Base-by-base conservation (phyloP, 2,113 vertebrate species). In the Grammomys surdaster region DNA sequence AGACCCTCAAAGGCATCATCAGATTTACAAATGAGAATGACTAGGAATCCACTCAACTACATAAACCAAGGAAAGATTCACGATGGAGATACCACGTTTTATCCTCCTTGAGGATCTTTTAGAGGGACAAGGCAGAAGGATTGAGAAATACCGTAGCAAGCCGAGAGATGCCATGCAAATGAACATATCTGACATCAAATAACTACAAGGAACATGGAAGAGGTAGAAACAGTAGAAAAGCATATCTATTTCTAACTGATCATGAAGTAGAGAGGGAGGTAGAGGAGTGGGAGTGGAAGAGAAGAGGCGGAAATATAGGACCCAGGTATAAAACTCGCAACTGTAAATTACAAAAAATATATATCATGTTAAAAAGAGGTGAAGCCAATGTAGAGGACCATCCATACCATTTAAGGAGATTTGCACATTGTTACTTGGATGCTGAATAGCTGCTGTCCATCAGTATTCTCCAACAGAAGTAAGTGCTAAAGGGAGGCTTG, bases 41-140 rank as follows among this genome's bases (percentile, higher is more conserved):
- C 54, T 7, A 78, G 33, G 4, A 31, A 75, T 73, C 24, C 16
- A 72, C 72, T 58, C 54, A 93, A 76, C 4, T 33, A 54, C 10
- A 67, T 14, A 91, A 81, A 88, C 58, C 89, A 92, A 81, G 73
- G 73, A 56, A 87, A 60, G 1, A 26, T 91, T 96, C 77, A 43
- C 6, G 48, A 88, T 69, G 36, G 54, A 73, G 16, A 17, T 69
- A 36, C n/a, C 26, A 67, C 87, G 69, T 93, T 85, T 80, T 11
- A 67, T 87, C 48, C n/a, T 77, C 51, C n/a, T 60, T 5, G 9
- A 90, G 54, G 2, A 46, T 81, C 31, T 84, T 22, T 43, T 17
- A 76, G 36, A 90, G 17, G 75, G 36, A 63, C 36, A 88, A 73
- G 48, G 19, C 43, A 14, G 36, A 63, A 58, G 78, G 48, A 54